Conservation (phyloP, 2,113 vertebrate species). For the Smithornis capensis region DNA sequence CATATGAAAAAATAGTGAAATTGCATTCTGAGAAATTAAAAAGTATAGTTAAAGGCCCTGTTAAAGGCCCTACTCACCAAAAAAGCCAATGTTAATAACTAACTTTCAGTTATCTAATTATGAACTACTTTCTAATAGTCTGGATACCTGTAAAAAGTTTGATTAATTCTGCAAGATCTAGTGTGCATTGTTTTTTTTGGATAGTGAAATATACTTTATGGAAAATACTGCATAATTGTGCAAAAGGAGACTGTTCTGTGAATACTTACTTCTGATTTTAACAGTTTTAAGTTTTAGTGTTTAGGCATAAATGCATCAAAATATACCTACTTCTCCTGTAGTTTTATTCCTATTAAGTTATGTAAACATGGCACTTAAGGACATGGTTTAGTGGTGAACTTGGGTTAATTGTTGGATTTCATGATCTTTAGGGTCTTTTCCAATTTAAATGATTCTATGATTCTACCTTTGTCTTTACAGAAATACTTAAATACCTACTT, state of each 20-base stretch:
- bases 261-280: background rate
- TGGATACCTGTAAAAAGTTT: background rate
- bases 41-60: background rate
- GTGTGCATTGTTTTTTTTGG: background rate
- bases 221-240: background rate
- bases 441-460: background rate
- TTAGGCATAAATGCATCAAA: background rate
- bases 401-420: rapidly evolving
- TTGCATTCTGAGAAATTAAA: background rate
- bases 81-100: background rate
- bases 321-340: background rate
- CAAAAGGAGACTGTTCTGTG: background rate
- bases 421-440: background rate
- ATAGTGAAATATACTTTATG: background rate
- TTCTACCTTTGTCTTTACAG: background rate
- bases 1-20: background rate
- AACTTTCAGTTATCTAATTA: background rate
- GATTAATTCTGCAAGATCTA: background rate
- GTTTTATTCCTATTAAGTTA: background rate
- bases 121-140: background rate
- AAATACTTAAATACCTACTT: background rate
- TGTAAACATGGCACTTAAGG: background rate
- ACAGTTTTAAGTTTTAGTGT: background rate
- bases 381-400: background rate
- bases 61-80: background rate